Conservation (phyloP, 1,140 invertebrate species). For the Pygmarrhopalites habei region DNA sequence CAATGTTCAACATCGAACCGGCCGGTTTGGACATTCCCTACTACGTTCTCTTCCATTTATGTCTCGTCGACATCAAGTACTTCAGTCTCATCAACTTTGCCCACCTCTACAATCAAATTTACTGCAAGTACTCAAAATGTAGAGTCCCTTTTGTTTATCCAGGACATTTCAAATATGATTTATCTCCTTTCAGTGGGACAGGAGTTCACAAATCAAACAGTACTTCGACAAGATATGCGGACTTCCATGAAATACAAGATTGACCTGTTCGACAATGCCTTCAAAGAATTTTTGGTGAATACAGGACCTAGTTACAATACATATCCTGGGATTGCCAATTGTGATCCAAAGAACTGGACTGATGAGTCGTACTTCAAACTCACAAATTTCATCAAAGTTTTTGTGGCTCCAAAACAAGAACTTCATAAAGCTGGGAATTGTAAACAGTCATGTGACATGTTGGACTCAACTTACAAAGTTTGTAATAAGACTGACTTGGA, state of each 20-base stretch:
- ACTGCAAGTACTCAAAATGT: background rate
- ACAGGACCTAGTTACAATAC: constrained; percentile 7
- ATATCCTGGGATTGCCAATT: constrained; percentile 11
- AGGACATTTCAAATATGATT: too few relatives aligned
- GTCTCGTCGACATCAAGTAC: constrained; percentile 18
- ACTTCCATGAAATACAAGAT: constrained; percentile 6
- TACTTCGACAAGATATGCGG: background rate
- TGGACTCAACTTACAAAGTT: constrained; percentile 16
- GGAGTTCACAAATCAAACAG: background rate
- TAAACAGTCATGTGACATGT: constrained; percentile 18
- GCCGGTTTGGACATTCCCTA: constrained; percentile 16
- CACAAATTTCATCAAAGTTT: constrained; percentile 26
- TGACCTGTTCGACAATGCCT: constrained; percentile 21
- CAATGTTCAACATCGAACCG: constrained; percentile 14
- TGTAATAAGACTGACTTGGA: constrained; percentile 9
- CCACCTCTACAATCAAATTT: constrained; percentile 11
- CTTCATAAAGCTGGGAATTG: constrained; percentile 25
- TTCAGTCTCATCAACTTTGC: constrained; percentile 13
- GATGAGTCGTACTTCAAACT: constrained; percentile 9
- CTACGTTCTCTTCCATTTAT: constrained; percentile 21
- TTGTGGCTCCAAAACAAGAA: constrained; percentile 12
- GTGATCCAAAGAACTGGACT: background rate
- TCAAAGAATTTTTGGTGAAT: background rate
- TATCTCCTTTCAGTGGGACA: background rate
- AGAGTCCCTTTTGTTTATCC: too few relatives aligned